phyloP scores from a whole-genome alignment of 23 tunicate genomes.

The Oikopleura dioica region DNA sequence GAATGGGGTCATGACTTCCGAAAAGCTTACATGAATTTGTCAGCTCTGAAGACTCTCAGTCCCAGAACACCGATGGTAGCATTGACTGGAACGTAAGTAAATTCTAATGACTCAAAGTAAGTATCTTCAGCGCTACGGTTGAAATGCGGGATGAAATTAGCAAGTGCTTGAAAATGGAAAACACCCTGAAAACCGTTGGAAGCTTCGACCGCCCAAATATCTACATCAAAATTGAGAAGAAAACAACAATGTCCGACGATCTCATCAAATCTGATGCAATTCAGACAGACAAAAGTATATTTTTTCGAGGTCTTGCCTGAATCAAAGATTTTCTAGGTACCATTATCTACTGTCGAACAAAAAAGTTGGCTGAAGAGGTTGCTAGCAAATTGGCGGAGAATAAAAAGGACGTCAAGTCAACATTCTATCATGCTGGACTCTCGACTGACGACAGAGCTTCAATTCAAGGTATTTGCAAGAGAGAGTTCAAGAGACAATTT shows the following conservation, averaged over 20 bases:
- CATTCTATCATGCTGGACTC: not conserved
- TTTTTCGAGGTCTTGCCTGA: not conserved
- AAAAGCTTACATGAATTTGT: not conserved
- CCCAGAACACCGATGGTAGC: not conserved
- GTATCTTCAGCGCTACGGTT: no score
- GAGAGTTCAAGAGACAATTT: no score
- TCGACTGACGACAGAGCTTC: not conserved
- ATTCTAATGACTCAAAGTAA: no score
- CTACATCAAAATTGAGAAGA: not conserved
- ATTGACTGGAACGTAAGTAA: not conserved
- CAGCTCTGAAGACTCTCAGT: not conserved
- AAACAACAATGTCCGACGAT: not conserved
- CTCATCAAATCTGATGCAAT: not conserved
- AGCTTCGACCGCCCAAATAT: not conserved
- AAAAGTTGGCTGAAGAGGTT: not conserved
- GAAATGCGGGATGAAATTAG: not conserved
- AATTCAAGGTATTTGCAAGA: no score
- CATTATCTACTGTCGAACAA: not conserved
- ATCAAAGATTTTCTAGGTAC: not conserved
- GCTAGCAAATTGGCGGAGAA: not conserved
- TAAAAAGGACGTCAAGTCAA: not conserved
- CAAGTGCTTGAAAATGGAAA: not conserved
- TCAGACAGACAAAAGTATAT: not conserved
- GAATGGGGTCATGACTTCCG: conserved; percentile 97
- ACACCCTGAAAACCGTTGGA: not conserved